phyloP scores from a whole-genome alignment of 1,140 invertebrate genomes.

The Drosophila willistoni region DNA sequence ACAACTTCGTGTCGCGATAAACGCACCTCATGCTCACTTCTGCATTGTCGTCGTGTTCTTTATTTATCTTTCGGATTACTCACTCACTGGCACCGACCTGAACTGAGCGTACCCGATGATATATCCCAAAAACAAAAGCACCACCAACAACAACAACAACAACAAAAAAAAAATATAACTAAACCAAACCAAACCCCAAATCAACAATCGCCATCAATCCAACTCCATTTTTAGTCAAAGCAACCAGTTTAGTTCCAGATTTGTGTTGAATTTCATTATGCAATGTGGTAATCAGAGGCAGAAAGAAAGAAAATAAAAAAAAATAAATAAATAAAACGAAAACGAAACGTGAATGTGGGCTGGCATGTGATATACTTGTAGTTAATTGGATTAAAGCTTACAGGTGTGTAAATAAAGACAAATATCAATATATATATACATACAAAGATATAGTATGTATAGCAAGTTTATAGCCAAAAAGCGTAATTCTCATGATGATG shows the following conservation, averaged over 20 bases:
- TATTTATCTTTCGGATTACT: slow-evolving; percentile 69
- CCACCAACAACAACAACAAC: neutral
- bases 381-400: slow-evolving; percentile 40
- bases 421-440: neutral
- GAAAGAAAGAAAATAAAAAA: too few species aligned
- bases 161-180: neutral
- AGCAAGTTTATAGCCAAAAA: neutral
- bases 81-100: slow-evolving; percentile 16
- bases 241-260: slow-evolving; percentile 35
- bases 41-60: slow-evolving; percentile 41
- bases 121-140: slow-evolving; percentile 3
- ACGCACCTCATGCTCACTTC: slow-evolving; percentile 25
- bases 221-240: slow-evolving; percentile 10
- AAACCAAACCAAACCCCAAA: neutral
- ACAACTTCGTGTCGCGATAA: slow-evolving; percentile 36
- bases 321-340: neutral
- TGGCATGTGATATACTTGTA: slow-evolving; percentile 61
- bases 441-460: neutral
- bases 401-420: slow-evolving; percentile 61
- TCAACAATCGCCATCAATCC: neutral
- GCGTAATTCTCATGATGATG: slow-evolving; percentile 15
- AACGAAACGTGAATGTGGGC: slow-evolving; percentile 42
- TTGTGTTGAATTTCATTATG: slow-evolving; percentile 4
- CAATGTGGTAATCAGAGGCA: slow-evolving; percentile 56
- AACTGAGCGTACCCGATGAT: neutral